These are phyloP conservation scores for Parapsyche elsis DNA, from an alignment of 1,140 invertebrate species.

Conservation along the genomic window DNA sequence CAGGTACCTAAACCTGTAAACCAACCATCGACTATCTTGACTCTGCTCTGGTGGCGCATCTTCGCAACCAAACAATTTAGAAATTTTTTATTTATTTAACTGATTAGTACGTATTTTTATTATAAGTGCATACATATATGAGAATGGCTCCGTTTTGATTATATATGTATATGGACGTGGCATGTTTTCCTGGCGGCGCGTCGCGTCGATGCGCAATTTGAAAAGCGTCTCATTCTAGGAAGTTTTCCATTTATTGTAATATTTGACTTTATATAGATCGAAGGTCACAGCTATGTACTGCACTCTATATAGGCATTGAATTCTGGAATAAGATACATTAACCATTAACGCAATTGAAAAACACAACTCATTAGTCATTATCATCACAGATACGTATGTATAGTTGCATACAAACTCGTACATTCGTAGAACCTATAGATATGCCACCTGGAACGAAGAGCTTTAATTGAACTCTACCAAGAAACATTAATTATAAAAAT, in stretches of 20 bases:
- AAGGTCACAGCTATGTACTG: neutral
- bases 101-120: too few species aligned
- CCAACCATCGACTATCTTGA: too few species aligned
- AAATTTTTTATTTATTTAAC: too few species aligned
- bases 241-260: slow-evolving; percentile 6
- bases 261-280: slow-evolving; percentile 17
- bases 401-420: neutral
- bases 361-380: slow-evolving; percentile 9
- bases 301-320: slow-evolving; percentile 1
- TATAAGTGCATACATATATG: too few species aligned
- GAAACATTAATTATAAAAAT: too few species aligned
- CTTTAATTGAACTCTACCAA: too few species aligned
- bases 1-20: too few species aligned
- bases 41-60: too few species aligned
- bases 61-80: too few species aligned
- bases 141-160: too few species aligned
- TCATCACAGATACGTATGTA: neutral
- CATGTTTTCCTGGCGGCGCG: slow-evolving; percentile 16
- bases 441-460: too few species aligned
- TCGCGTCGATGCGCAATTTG: slow-evolving; percentile 25
- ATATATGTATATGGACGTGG: neutral
- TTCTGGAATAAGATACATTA: slow-evolving; percentile 4
- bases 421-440: too few species aligned
- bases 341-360: slow-evolving; percentile 15
- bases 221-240: slow-evolving; percentile 14